A percentile compares a stretch with the other conserved stretches of the same genome.
Evolutionary conservation across 2,888 invertebrate genomes (phyloP).

Genomic region (Mesorhabditis spiculigera): DNA sequence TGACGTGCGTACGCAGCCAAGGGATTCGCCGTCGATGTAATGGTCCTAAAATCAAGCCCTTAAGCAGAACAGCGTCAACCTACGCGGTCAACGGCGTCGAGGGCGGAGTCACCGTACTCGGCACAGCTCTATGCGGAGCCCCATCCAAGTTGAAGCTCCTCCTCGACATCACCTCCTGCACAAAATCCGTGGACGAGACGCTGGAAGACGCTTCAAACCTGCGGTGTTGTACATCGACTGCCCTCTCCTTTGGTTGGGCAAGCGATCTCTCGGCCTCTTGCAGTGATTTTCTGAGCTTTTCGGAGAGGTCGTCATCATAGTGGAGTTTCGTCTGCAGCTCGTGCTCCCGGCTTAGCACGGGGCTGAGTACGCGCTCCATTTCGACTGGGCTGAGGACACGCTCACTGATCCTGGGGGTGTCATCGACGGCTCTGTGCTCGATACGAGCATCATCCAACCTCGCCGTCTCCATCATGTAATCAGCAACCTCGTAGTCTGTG

Average conservation of each 20-base stretch:
- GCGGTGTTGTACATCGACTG: not conserved
- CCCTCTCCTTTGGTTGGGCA: not conserved
- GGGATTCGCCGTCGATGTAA: too few species aligned
- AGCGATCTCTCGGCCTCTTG: not conserved
- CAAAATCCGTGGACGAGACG: slow-evolving; percentile 2
- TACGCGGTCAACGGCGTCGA: not conserved
- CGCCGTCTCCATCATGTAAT: not conserved
- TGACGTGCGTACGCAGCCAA: too few species aligned
- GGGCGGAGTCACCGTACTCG: not conserved
- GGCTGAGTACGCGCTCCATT: not conserved
- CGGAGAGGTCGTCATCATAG: not conserved
- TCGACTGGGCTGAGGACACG: not conserved
- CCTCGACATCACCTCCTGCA: not conserved
- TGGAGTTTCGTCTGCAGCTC: not conserved
- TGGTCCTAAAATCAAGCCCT: too few species aligned
- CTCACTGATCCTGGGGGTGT: not conserved
- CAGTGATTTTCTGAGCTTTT: not conserved
- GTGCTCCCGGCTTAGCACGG: not conserved
- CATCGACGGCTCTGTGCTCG: not conserved
- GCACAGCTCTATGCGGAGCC: not conserved
- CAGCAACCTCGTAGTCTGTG: not conserved
- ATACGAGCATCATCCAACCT: not conserved
- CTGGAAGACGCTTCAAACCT: not conserved
- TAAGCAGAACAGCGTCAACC: too few species aligned
- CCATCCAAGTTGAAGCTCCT: not conserved